A percentile compares a stretch with the other conserved stretches of the same genome.
phyloP scores from a whole-genome alignment of 1,140 invertebrate species.

The Sitophilus oryzae region DNA sequence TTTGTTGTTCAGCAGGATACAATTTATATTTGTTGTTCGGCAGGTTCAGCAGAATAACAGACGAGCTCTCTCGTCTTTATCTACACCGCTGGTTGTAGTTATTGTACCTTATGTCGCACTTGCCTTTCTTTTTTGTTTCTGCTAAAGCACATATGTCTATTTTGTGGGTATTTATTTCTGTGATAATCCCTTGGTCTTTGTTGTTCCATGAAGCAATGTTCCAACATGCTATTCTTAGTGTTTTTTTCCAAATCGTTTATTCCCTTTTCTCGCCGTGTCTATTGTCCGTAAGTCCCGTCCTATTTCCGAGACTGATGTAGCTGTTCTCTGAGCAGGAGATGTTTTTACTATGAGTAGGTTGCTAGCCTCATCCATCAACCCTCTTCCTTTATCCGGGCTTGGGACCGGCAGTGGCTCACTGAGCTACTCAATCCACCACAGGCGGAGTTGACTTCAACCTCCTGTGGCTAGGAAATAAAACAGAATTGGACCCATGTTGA shows the following conservation, averaged over 20 bases:
- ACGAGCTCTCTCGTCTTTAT: constrained; percentile 13
- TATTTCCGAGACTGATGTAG: background rate
- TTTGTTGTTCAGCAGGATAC: no score
- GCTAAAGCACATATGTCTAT: constrained; percentile 14
- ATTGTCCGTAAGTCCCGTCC: constrained; percentile 1
- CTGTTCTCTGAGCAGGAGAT: background rate
- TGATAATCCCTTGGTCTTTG: constrained; percentile 13
- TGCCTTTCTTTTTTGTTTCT: constrained; percentile 18
- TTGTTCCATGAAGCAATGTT: constrained; percentile 16
- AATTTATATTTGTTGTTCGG: no score
- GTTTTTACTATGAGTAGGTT: constrained; percentile 2
- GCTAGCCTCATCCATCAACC: constrained; percentile 6
- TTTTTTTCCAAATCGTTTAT: background rate
- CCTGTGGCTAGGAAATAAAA: no score
- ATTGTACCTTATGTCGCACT: constrained; percentile 9
- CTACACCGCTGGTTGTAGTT: constrained; percentile 13
- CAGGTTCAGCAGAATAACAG: no score
- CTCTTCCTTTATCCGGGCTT: no score
- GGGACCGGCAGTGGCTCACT: no score
- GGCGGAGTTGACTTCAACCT: no score
- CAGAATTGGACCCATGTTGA: no score
- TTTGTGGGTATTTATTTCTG: constrained; percentile 7
- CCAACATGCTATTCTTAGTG: constrained; percentile 13
- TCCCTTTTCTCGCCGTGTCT: constrained; percentile 11
- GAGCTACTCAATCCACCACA: no score